Base-by-base conservation (phyloP, 1,140 invertebrate species). In the Drosophila parvula region DNA sequence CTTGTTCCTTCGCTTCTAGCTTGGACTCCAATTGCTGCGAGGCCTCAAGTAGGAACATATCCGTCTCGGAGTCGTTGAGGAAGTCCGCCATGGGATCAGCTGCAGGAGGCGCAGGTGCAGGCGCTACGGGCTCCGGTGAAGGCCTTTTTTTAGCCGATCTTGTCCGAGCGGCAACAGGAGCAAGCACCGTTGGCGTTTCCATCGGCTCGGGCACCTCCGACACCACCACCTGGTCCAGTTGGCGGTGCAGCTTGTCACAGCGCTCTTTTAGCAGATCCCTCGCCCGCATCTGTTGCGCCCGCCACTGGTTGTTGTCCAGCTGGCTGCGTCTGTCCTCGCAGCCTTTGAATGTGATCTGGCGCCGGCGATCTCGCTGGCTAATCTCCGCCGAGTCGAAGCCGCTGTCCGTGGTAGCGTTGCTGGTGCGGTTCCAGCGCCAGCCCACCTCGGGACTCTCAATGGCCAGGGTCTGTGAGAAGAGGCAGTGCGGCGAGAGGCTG, bases 371-470 rank as follows among this genome's bases (percentile, higher is more conserved):
- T 8, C 61, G n/a, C 41, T 64, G 32, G 22, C 45, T 59, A 1
- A 85, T 64, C 74, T 90, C 86, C 1, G 70, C 81, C 5, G 90
- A 91, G 38, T 86, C 74, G 10, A 91, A 90, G 38, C 86, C 81
- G 5, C 83, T 91, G 48, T 91, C 90, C 0, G 77, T 81, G 0
- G 81, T 91, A 1, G 80, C 78, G 18, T 79, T 62, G 7, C 65
- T 67, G 44, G 76, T 74, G 9, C 73, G 78, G 22, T 81, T 79
- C 90, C 90, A 91, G 12, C 88, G 84, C 90, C 90, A 91, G 10
- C 83, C 70, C 4, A 91, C 90, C 34, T 91, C 90, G 4, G 90
- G 90, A 59, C 90, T 91, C 22, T 90, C 83, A 5, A 78, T 83
- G 27, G 67, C 74, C 36, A 91, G 50, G 5, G 90, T 90, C 45